A percentile compares a stretch with the other conserved stretches of the same genome.
Evolutionary conservation across 2,888 invertebrate species (phyloP).

Genomic region (Biston betularia): DNA sequence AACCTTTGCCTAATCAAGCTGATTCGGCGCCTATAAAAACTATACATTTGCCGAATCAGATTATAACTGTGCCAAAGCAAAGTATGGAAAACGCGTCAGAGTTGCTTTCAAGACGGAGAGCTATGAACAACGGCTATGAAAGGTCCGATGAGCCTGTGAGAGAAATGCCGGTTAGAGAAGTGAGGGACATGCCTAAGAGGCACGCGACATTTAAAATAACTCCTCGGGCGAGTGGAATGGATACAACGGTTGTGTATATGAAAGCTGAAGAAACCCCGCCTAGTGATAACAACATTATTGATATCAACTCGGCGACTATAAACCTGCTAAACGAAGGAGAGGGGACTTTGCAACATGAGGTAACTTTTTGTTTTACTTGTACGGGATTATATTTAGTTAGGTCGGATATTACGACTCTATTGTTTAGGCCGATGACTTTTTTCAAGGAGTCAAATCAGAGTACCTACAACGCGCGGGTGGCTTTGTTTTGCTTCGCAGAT

Average conservation of each 20-base stretch:
- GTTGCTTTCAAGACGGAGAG: conserved; percentile 72
- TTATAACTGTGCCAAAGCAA: conserved; percentile 74
- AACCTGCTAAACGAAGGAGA: conserved; percentile 72
- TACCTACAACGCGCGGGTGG: no score
- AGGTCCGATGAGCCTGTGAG: conserved; percentile 66
- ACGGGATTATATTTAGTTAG: neutral
- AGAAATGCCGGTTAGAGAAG: conserved; percentile 55
- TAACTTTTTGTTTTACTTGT: conserved; percentile 36
- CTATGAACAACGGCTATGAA: conserved; percentile 65
- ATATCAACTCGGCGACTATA: conserved; percentile 80
- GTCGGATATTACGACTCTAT: no score
- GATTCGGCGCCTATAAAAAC: conserved; percentile 71
- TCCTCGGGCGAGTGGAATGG: conserved; percentile 66
- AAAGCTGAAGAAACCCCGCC: conserved; percentile 68
- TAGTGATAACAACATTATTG: conserved; percentile 72
- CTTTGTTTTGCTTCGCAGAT: no score
- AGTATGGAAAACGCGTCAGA: conserved; percentile 80
- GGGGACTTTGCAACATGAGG: conserved; percentile 63
- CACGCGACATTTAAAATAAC: conserved; percentile 76
- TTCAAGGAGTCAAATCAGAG: no score
- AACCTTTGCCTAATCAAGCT: conserved; percentile 57
- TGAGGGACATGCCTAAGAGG: conserved; percentile 75
- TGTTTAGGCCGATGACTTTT: neutral
- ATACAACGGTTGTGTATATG: conserved; percentile 71
- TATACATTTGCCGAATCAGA: conserved; percentile 77